These are phyloP conservation scores for Andrena marginata DNA, from an alignment of 2,888 invertebrate species.

Conservation along the genomic window DNA sequence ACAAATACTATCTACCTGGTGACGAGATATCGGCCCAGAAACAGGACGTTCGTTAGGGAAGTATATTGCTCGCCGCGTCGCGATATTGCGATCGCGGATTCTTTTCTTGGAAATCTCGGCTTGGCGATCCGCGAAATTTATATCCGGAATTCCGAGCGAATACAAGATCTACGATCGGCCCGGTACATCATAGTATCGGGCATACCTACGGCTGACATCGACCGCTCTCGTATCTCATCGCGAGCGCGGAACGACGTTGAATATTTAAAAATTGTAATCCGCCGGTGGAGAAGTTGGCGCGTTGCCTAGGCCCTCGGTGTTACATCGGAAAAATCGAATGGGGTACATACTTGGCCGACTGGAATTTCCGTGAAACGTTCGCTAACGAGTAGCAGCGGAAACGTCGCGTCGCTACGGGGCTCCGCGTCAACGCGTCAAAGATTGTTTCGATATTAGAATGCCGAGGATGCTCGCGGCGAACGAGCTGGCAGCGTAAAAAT, in stretches of 20 bases:
- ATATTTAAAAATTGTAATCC: slow-evolving; percentile 64
- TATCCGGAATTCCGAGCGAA: not conserved
- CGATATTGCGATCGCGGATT: not conserved
- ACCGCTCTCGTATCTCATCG: slow-evolving; percentile 33
- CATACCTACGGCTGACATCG: slow-evolving; percentile 37
- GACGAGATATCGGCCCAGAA: not conserved
- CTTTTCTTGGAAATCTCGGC: not conserved
- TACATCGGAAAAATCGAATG: slow-evolving; percentile 41
- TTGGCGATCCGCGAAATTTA: not conserved
- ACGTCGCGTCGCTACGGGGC: not conserved
- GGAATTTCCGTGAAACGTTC: slow-evolving; percentile 32
- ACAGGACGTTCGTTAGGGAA: not conserved
- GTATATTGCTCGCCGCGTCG: not conserved
- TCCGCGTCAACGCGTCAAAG: not conserved
- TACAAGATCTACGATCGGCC: slow-evolving; percentile 9
- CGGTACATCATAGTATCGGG: slow-evolving; percentile 38
- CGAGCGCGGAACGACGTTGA: slow-evolving; percentile 40
- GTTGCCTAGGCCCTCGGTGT: slow-evolving; percentile 22
- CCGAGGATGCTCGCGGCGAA: not conserved
- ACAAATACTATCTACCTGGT: no score
- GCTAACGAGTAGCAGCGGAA: slow-evolving; percentile 45
- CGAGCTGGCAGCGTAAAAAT: slow-evolving; percentile 2
- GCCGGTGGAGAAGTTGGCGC: slow-evolving; percentile 41
- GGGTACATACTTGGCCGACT: not conserved
- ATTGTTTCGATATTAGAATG: slow-evolving; percentile 6